Evolutionary conservation across 2,113 vertebrate genomes (phyloP), one percentile per base, ranked within the genome.

Genomic region (Pterophyllum scalare): DNA sequence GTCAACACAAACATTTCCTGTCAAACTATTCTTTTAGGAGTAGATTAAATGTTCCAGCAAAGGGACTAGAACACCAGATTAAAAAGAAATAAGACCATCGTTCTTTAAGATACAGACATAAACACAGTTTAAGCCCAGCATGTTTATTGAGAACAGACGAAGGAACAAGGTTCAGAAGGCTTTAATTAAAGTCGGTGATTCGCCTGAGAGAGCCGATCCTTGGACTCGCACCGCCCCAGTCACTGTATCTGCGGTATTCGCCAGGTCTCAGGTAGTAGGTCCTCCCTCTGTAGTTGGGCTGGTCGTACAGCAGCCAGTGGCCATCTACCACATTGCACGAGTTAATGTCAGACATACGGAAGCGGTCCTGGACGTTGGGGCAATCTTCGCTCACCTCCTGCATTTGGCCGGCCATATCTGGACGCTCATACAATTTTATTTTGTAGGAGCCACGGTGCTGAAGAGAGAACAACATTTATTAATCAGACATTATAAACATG

Each of bases 291-390:
- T 94, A 94, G 91, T 94, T 90, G 83, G 93, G 91, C 62, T 93
- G 90, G 72, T 95, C 94, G 20, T 94, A 95, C 72, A 96, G 83
- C 80, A 94, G 87, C 95, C 95, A 95, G 61, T 94, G 93, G 57
- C 95, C 94, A 3, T 95, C 92, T 8, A 94, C 89, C 77, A 96
- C 94, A 6, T 91, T 93, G 92, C 94, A 94, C 6, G 94, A 95
- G 91, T 94, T 89, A 13, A 95, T 89, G 84, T 95, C 94, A 46
- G 90, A 91, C 84, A 94, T 90, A 12, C 49, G 90, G 81, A 94
- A 76, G 70, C 92, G 89, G 74, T 95, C 95, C 62, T 78, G 90
- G 72, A 96, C 79, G 28, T 91, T 93, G 49, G 93, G 90, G 77
- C 94, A 96, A 26, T 95, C 94, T 2, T 94, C 91, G 49, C 62